These are phyloP conservation scores for Altica lythri DNA, from an alignment of 2,888 invertebrate genomes.

Conservation along the genomic window DNA sequence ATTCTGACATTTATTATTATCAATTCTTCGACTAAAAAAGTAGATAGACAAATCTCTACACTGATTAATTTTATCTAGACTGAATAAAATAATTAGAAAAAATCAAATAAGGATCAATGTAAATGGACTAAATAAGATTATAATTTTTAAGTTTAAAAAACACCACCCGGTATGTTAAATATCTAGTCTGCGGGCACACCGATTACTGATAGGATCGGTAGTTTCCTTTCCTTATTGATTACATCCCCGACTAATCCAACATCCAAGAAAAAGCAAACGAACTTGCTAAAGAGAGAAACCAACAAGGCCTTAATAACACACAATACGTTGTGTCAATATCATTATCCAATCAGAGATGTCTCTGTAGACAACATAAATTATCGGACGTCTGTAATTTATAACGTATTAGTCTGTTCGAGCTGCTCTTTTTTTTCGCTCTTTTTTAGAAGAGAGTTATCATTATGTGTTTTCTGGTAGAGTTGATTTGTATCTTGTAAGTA, in stretches of 20 bases:
- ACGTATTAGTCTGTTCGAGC: constrained; percentile 53
- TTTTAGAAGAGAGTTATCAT: constrained; percentile 13
- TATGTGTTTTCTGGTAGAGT: constrained; percentile 1
- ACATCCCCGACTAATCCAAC: constrained; percentile 49
- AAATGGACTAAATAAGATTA: too few species aligned
- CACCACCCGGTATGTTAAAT: too few species aligned
- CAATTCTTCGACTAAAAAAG: too few species aligned
- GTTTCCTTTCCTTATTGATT: constrained; percentile 44
- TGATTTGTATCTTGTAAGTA: constrained; percentile 7
- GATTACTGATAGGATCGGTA: constrained; percentile 41
- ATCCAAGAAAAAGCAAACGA: constrained; percentile 6
- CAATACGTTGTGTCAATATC: constrained; percentile 58
- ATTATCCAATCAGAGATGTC: constrained; percentile 59
- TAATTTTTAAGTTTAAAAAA: too few species aligned
- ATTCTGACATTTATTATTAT: too few species aligned
- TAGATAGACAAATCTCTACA: too few species aligned
- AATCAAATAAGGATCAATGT: too few species aligned
- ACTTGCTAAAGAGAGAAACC: constrained; percentile 24
- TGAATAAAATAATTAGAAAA: too few species aligned
- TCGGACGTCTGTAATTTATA: constrained; percentile 55
- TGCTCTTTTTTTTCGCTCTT: constrained; percentile 42
- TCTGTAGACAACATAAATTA: constrained; percentile 57
- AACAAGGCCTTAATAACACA: constrained; percentile 55
- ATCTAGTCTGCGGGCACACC: constrained; percentile 35
- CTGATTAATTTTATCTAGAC: too few species aligned